A percentile compares a stretch with the other conserved stretches of the same genome.
These are phyloP conservation scores for Amphipyra berbera DNA, from an alignment of 2,888 invertebrate species.

Conservation along the genomic window DNA sequence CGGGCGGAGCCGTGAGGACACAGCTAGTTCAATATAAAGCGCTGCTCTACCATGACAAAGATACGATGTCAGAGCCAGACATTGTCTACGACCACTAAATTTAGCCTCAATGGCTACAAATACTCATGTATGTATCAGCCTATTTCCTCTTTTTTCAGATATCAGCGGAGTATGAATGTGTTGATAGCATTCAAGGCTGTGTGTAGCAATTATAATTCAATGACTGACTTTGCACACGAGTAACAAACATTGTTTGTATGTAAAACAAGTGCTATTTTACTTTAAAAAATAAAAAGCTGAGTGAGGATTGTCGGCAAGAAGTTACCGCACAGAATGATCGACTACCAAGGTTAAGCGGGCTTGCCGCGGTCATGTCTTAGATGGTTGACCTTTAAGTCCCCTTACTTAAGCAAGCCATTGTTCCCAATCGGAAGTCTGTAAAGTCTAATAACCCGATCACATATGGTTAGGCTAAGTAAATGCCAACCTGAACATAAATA, in stretches of 20 bases:
- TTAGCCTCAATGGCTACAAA: constrained; percentile 15
- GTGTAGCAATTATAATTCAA: constrained; percentile 35
- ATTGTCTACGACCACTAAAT: constrained; percentile 1
- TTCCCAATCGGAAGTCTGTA: too few relatives aligned
- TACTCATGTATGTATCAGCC: constrained; percentile 7
- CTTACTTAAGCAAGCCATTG: too few relatives aligned
- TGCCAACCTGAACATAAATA: too few relatives aligned
- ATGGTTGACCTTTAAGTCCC: too few relatives aligned
- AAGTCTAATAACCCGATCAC: too few relatives aligned
- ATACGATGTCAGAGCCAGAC: constrained; percentile 13
- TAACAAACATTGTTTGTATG: constrained; percentile 9
- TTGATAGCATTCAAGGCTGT: constrained; percentile 30
- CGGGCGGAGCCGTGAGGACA: too few relatives aligned
- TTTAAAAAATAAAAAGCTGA: background rate
- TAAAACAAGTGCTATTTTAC: constrained; percentile 1
- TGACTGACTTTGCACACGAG: constrained; percentile 15
- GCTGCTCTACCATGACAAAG: background rate
- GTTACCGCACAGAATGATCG: too few relatives aligned
- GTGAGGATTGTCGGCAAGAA: too few relatives aligned
- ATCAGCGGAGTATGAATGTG: background rate
- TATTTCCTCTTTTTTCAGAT: constrained; percentile 14
- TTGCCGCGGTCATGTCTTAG: too few relatives aligned
- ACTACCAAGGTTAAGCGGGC: too few relatives aligned
- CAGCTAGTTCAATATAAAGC: too few relatives aligned
- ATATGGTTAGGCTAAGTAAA: too few relatives aligned